Conservation (phyloP, 2,888 invertebrate genomes). For the Caenorhabditis wallacei region DNA sequence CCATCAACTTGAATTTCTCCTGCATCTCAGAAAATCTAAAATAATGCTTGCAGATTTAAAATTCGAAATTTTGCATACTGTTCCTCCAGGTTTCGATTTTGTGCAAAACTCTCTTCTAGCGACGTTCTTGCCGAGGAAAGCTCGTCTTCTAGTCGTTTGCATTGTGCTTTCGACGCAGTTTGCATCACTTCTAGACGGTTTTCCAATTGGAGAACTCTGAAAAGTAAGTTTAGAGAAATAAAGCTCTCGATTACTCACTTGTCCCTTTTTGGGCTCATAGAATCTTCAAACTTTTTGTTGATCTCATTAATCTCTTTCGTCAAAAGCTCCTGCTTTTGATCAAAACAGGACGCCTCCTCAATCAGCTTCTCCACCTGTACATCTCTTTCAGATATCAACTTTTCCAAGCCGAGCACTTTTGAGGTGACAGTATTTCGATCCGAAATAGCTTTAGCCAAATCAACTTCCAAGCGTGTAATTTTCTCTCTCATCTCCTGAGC, state of each 20-base stretch:
- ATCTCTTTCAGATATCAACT: background rate
- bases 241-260: constrained; percentile 1
- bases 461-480: background rate
- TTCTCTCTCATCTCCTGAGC: background rate
- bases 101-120: background rate
- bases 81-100: background rate
- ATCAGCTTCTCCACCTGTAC: background rate
- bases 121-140: background rate
- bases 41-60: background rate
- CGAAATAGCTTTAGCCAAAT: background rate
- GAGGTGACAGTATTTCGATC: background rate
- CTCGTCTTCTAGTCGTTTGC: constrained; percentile 30
- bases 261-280: constrained; percentile 30
- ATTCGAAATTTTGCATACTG: background rate
- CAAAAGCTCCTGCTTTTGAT: background rate
- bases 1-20: background rate
- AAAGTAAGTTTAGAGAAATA: background rate
- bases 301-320: constrained; percentile 9
- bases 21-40: constrained; percentile 1
- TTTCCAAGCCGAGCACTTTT: background rate
- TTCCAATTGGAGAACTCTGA: constrained; percentile 28
- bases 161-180: constrained; percentile 19
- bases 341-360: background rate
- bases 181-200: constrained; percentile 40
- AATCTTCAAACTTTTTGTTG: constrained; percentile 11